phyloP scores from a whole-genome alignment of 2,888 invertebrate species.

The Cantharis lateralis region DNA sequence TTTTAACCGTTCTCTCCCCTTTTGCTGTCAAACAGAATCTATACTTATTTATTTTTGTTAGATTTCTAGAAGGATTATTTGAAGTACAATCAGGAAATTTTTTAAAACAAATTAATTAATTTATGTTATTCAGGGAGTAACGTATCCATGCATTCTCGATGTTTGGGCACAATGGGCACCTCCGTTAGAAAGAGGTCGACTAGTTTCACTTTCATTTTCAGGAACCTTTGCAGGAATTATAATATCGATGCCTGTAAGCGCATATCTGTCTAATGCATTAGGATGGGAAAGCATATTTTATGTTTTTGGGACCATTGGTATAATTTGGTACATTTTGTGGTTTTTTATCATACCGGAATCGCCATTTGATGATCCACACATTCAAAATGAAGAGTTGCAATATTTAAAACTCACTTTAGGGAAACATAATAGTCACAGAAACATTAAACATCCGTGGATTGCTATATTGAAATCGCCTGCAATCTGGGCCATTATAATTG shows the following conservation, averaged over 20 bases:
- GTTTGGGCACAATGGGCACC: constrained; percentile 87
- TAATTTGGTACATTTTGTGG: constrained; percentile 76
- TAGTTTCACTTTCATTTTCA: constrained; percentile 83
- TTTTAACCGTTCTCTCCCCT: constrained; percentile 82
- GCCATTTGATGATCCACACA: constrained; percentile 75
- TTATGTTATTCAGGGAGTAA: constrained; percentile 66
- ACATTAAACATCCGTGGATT: constrained; percentile 75
- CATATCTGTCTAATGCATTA: constrained; percentile 71
- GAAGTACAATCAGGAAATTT: constrained; percentile 38
- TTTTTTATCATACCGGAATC: constrained; percentile 71
- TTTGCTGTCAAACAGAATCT: constrained; percentile 74
- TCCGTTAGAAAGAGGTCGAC: constrained; percentile 73
- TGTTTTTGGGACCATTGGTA: constrained; percentile 69
- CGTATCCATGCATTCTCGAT: constrained; percentile 80
- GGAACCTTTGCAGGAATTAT: constrained; percentile 87
- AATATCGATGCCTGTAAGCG: constrained; percentile 78
- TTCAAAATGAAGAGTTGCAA: constrained; percentile 72
- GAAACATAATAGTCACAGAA: constrained; percentile 52
- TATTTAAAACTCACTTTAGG: constrained; percentile 71
- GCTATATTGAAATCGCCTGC: constrained; percentile 74
- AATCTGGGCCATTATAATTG: constrained; percentile 82
- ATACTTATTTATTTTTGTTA: constrained; percentile 69
- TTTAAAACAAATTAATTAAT: not conserved
- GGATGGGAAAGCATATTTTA: constrained; percentile 86
- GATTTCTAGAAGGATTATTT: constrained; percentile 55